These are phyloP conservation scores for Cossypha caffra DNA, from an alignment of 2,797 vertebrate genomes.

Conservation along the genomic window DNA sequence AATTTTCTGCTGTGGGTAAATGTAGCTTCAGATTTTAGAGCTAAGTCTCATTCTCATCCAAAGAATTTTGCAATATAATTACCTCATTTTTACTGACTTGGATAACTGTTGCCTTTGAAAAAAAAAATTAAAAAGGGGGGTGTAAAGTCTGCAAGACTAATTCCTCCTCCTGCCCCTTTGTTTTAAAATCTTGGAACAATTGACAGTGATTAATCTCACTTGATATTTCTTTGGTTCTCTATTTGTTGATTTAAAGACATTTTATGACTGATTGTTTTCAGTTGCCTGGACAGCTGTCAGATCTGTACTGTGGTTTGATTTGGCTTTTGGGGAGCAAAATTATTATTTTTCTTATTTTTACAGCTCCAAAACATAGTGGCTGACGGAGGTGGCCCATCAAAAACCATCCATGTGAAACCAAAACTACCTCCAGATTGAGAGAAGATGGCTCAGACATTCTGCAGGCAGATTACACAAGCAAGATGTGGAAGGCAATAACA, in stretches of 20 bases:
- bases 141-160: constrained; percentile 60
- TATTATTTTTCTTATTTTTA: constrained; percentile 58
- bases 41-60: constrained; percentile 50
- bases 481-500: neutral
- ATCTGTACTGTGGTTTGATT: constrained; percentile 37
- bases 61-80: constrained; percentile 76
- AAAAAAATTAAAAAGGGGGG: neutral
- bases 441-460: neutral
- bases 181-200: constrained; percentile 69
- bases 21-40: constrained; percentile 61
- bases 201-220: constrained; percentile 70
- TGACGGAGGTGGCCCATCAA: neutral
- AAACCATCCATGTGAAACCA: neutral
- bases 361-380: constrained; percentile 6
- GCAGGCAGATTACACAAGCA: neutral
- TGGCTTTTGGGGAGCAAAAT: constrained; percentile 36
- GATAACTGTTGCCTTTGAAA: constrained; percentile 49
- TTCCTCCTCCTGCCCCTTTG: constrained; percentile 30
- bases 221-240: constrained; percentile 64
- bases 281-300: constrained; percentile 60
- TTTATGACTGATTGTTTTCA: constrained; percentile 65
- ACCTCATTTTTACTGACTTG: constrained; percentile 80
- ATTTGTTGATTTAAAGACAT: constrained; percentile 70
- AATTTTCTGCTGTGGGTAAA: constrained; percentile 71
- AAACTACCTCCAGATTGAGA: constrained; percentile 15